Base-by-base conservation (phyloP, 2,113 vertebrate species). In the Osmerus eperlanus region DNA sequence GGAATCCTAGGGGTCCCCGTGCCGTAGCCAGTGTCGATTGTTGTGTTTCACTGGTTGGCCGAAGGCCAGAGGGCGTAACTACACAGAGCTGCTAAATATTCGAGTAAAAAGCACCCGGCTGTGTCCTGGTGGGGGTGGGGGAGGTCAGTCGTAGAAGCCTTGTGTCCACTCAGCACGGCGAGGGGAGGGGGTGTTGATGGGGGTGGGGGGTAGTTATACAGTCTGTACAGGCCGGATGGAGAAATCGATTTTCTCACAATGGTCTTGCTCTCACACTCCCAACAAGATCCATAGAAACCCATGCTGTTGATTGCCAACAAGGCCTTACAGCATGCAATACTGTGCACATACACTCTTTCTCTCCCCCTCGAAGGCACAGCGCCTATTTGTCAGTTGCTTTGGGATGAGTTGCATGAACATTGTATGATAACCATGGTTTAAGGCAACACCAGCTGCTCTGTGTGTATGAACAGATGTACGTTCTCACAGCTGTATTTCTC, bases 1-100 rank as follows among this genome's bases (percentile, higher is more conserved):
- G 81, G 78, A 81, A 70, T 36, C 32, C 32, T 36, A 4, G 7
- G 32, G 7, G 32, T 36, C 32, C 32, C 32, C 32, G 32, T 7
- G 5, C 32, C 5, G 32, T 4, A 36, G 70, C 65, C 23, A 36
- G 32, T 63, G 77, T 83, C 83, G 84, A 87, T 87, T 86, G 81
- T 86, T 87, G 85, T 87, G 74, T 77, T 87, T 88, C 85, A 81
- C 78, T 65, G 81, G 82, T 81, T 79, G 19, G 36, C n/a, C 3
- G 19, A 29, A 16, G 54, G 12, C 32, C 7, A 0, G 32, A 36
- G 6, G 5, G 5, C 13, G 25, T 21, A 21, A 55, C 54, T 29
- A 12, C 80, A 72, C 47, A 74, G 72, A 79, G 77, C 79, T 80
- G 75, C 75, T 84, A 84, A 86, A 87, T 83, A 82, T 85, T 79